Percentiles rank a stretch among this genome's conserved stretches.
Evolutionary conservation across 2,888 invertebrate genomes (phyloP).

Genomic region (Ceramica pisi): DNA sequence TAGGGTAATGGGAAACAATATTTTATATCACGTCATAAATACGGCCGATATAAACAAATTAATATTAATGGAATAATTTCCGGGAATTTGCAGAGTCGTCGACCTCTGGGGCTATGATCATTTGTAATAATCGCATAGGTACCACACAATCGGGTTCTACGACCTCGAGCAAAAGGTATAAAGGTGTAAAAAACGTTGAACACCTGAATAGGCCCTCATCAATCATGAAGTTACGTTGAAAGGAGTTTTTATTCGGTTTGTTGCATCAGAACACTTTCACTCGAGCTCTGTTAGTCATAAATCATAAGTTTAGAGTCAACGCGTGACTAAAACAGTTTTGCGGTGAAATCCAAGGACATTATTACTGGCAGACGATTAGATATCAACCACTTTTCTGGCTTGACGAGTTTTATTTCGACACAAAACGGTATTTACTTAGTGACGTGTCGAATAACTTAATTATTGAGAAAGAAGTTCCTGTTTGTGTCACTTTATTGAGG

Average conservation of each 20-base stretch:
- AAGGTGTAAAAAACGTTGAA: constrained; percentile 72
- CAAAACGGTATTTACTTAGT: constrained; percentile 19
- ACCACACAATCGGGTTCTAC: constrained; percentile 67
- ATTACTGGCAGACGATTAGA: constrained; percentile 60
- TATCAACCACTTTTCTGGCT: constrained; percentile 41
- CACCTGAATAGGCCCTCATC: constrained; percentile 82
- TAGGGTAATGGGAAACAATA: constrained; percentile 50
- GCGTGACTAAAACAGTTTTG: constrained; percentile 71
- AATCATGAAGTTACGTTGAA: constrained; percentile 80
- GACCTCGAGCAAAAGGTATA: constrained; percentile 69
- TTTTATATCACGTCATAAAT: constrained; percentile 52
- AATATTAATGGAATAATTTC: constrained; percentile 62
- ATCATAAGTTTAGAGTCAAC: constrained; percentile 75
- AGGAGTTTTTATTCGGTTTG: constrained; percentile 73
- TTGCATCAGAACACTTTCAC: constrained; percentile 83
- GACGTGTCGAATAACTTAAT: constrained; percentile 38
- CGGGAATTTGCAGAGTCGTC: constrained; percentile 48
- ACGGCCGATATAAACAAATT: constrained; percentile 47
- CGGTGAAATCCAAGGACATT: constrained; percentile 73
- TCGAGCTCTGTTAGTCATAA: constrained; percentile 76
- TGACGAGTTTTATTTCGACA: constrained; percentile 54
- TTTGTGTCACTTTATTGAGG: constrained; percentile 4
- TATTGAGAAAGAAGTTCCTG: constrained; percentile 42
- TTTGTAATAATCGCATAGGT: constrained; percentile 60
- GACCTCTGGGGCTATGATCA: constrained; percentile 43